These are phyloP conservation scores for Opisthocomus hoazin DNA, from an alignment of 2,113 vertebrate genomes.

Conservation along the genomic window DNA sequence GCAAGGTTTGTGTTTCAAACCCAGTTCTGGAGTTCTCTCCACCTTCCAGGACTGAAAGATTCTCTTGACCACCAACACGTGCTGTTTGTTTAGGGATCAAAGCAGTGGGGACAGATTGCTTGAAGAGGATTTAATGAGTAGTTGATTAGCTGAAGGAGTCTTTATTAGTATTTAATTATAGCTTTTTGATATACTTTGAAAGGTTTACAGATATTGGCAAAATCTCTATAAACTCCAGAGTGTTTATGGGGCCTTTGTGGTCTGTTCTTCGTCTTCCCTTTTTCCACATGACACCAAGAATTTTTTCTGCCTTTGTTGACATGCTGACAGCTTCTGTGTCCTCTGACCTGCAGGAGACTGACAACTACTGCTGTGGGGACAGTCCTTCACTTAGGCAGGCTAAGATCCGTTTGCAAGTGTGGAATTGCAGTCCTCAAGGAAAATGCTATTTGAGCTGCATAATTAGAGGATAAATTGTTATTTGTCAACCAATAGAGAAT, in stretches of 20 bases:
- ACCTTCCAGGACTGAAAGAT: not conserved
- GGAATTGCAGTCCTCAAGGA: slow-evolving; percentile 17
- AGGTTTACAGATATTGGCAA: not conserved
- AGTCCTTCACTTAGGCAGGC: not conserved
- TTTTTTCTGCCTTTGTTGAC: not conserved
- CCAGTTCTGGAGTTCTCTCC: not conserved
- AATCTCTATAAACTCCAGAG: not conserved
- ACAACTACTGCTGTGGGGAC: not conserved
- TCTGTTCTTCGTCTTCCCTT: not conserved
- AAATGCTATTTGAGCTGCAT: slow-evolving; percentile 5
- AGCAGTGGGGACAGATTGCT: not conserved
- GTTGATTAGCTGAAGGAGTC: not conserved
- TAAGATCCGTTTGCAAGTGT: not conserved
- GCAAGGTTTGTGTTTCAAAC: not conserved
- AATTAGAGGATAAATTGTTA: slow-evolving; percentile 51
- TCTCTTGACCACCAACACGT: not conserved
- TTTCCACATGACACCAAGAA: not conserved
- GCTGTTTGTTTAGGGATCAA: not conserved
- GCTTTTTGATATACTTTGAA: not conserved
- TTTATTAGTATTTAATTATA: not conserved
- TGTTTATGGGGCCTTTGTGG: not conserved
- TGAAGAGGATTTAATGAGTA: not conserved
- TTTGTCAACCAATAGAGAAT: slow-evolving; percentile 40
- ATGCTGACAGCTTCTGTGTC: not conserved
- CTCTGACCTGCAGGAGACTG: slow-evolving; percentile 10